These are phyloP conservation scores for Hiodon alosoides DNA, from an alignment of 2,113 vertebrate species.

Conservation along the genomic window DNA sequence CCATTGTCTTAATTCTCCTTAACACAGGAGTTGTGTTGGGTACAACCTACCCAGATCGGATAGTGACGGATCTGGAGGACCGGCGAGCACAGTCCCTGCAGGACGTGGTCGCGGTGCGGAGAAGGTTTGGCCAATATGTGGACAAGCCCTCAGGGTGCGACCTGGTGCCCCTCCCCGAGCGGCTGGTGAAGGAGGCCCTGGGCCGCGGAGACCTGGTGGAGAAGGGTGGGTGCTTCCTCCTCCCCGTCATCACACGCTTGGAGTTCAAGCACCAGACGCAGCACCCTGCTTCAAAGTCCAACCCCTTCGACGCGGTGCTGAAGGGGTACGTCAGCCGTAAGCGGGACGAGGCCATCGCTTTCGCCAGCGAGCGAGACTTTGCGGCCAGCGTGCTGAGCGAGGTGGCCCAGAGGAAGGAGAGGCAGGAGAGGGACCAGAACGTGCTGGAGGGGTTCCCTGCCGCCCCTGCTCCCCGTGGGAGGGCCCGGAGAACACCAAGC, in stretches of 20 bases:
- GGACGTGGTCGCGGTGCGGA: conserved; percentile 51
- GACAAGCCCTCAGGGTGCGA: conserved; percentile 57
- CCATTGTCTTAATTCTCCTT: not conserved
- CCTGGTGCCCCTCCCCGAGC: conserved; percentile 53
- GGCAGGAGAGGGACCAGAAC: conserved; percentile 46
- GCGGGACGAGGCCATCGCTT: conserved; percentile 57
- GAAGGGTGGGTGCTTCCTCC: conserved; percentile 47
- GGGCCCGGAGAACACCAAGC: conserved; percentile 45
- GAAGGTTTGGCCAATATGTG: conserved; percentile 48
- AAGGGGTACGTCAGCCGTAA: conserved; percentile 63
- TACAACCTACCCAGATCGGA: conserved; percentile 49
- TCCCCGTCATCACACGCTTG: conserved; percentile 62
- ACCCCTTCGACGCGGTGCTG: conserved; percentile 57
- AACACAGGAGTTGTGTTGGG: conserved; percentile 51
- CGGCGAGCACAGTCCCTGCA: conserved; percentile 52
- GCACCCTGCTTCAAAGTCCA: conserved; percentile 46
- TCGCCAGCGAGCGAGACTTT: conserved; percentile 60
- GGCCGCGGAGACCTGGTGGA: conserved; percentile 30
- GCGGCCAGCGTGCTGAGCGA: conserved; percentile 56
- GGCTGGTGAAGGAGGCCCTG: conserved; percentile 52
- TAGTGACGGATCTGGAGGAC: conserved; percentile 55
- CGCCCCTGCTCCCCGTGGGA: conserved; percentile 26
- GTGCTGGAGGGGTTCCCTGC: conserved; percentile 52
- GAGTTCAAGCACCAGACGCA: conserved; percentile 60
- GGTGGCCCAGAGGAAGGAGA: conserved; percentile 47